Conservation (phyloP, 2,888 invertebrate species). For the Ormyrus labotus region DNA sequence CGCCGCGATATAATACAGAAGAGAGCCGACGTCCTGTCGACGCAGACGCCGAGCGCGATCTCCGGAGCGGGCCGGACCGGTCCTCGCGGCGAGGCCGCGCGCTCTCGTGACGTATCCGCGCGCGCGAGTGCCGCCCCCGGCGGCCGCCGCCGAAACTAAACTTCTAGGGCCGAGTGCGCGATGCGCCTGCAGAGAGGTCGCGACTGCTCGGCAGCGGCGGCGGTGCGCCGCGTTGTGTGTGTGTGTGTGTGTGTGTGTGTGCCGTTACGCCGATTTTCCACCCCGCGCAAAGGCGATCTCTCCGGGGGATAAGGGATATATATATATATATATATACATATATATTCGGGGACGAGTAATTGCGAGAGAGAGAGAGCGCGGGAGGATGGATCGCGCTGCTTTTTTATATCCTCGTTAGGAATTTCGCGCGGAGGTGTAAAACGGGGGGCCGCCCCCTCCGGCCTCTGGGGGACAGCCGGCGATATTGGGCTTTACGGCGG, state of each 20-base stretch:
- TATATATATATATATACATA: too few species aligned
- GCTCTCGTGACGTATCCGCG: constrained; percentile 1
- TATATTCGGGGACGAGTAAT: too few species aligned
- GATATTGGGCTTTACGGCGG: too few species aligned
- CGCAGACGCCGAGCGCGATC: constrained; percentile 49
- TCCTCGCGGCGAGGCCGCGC: background rate
- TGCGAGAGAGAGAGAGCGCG: background rate
- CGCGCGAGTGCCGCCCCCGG: background rate
- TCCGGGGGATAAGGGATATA: too few species aligned
- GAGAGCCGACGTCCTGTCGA: constrained; percentile 40
- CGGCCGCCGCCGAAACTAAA: background rate
- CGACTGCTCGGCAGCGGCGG: background rate
- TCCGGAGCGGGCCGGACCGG: background rate
- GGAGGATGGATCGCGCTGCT: too few species aligned
- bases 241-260: too few species aligned
- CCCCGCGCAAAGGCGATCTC: too few species aligned
- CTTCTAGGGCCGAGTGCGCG: background rate
- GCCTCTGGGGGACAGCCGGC: too few species aligned
- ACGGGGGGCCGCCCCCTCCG: too few species aligned
- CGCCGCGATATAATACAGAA: background rate
- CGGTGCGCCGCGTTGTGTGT: background rate
- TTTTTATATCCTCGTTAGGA: too few species aligned
- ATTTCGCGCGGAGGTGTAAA: too few species aligned
- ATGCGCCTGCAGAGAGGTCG: constrained; percentile 26
- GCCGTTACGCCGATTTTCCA: too few species aligned